Evolutionary conservation across 2,113 vertebrate species (phyloP).

Genomic region (Phrynosoma blainvillii): DNA sequence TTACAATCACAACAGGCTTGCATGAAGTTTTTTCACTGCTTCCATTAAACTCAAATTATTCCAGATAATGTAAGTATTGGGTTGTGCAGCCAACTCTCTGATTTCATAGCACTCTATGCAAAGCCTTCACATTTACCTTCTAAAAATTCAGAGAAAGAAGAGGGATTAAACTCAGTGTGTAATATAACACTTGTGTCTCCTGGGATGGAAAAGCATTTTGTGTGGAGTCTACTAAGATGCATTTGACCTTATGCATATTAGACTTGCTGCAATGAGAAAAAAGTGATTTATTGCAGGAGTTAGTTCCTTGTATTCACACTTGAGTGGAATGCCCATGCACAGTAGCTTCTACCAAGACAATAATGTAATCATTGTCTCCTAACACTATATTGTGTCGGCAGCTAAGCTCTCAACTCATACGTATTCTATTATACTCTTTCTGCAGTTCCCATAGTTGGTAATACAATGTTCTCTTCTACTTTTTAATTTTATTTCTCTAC

Average conservation of each 20-base stretch:
- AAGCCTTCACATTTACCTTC: slow-evolving; percentile 27
- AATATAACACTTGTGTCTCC: slow-evolving; percentile 5
- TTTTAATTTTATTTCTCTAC: not conserved
- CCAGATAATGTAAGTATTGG: not conserved
- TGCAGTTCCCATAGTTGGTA: slow-evolving; percentile 30
- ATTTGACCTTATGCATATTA: slow-evolving; percentile 48
- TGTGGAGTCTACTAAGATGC: slow-evolving; percentile 32
- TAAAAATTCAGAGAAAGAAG: not conserved
- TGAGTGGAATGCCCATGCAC: slow-evolving; percentile 13
- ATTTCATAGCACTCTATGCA: not conserved
- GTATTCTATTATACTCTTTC: slow-evolving; percentile 51
- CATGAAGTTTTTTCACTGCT: not conserved
- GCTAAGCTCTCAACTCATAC: slow-evolving; percentile 30
- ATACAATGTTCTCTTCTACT: slow-evolving; percentile 34
- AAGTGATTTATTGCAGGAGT: slow-evolving; percentile 60
- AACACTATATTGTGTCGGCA: slow-evolving; percentile 40
- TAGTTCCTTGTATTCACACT: slow-evolving; percentile 38
- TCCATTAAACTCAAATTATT: slow-evolving; percentile 9
- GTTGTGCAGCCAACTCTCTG: not conserved
- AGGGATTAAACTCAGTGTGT: slow-evolving; percentile 28
- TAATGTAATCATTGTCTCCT: slow-evolving; percentile 43
- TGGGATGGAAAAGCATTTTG: slow-evolving; percentile 29
- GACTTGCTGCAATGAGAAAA: slow-evolving; percentile 46
- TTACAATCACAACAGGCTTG: not conserved
- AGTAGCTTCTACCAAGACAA: slow-evolving; percentile 32